Percentiles rank a stretch among this genome's conserved stretches.
Evolutionary conservation across 2,797 vertebrate species (phyloP).

Genomic region (Acropternis orthonyx): DNA sequence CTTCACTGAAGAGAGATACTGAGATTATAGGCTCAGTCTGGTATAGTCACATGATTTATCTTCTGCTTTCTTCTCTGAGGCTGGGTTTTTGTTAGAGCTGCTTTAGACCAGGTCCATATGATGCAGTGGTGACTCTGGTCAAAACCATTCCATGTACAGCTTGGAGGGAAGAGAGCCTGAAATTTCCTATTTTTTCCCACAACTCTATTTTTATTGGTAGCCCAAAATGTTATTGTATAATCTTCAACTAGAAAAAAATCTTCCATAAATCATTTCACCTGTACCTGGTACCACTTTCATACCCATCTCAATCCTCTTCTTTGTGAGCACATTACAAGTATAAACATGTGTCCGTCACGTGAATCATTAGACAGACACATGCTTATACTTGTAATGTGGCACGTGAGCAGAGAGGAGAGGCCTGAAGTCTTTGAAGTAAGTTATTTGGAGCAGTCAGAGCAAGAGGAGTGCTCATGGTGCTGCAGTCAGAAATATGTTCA

Average conservation of each 20-base stretch:
- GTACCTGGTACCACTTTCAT: background rate
- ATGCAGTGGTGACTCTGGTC: background rate
- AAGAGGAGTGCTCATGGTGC: background rate
- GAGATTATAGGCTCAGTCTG: background rate
- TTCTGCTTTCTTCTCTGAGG: background rate
- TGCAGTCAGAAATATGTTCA: background rate
- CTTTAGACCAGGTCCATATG: background rate
- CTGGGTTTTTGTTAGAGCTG: background rate
- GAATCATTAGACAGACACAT: no score
- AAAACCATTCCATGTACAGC: background rate
- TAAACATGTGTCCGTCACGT: background rate
- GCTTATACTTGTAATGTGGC: no score
- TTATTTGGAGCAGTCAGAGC: background rate
- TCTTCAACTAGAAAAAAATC: background rate
- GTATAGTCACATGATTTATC: background rate
- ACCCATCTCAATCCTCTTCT: background rate
- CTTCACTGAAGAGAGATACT: background rate
- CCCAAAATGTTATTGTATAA: background rate
- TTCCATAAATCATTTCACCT: background rate
- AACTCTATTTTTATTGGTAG: background rate
- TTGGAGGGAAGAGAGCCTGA: background rate
- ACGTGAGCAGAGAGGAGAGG: background rate
- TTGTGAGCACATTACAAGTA: background rate
- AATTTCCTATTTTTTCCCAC: background rate
- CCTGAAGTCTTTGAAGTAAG: background rate